Evolutionary conservation across 1,140 invertebrate species (phyloP), one percentile per base, ranked within the genome.

Genomic region (Samia ricini): DNA sequence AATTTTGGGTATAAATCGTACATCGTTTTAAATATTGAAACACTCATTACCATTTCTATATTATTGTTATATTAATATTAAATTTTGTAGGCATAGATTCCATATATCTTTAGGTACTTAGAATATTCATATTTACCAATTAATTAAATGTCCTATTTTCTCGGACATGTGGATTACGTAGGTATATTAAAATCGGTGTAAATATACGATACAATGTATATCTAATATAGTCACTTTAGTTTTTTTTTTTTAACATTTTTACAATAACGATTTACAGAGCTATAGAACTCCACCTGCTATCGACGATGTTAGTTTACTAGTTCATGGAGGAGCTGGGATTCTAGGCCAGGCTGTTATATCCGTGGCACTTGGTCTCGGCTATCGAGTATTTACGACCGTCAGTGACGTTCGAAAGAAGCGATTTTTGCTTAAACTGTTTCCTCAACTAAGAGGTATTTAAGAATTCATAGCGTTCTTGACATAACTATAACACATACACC

Each of bases 291-390:
- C 18, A 50, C n/a, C 0, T 19, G 18, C 8, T 50, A 50, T 50
- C 10, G 6, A 50, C 7, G n/a, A n/a, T 1, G 49, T 8, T 3
- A 63, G 10, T 29, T 20, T 62, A 5, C 81, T 96, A 1, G 93
- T 96, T 52, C 94, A 95, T 74, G 93, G 93, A 55, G 95, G 94
- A 15, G 92, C 92, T 68, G 94, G 94, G 20, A 93, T 93, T 58
- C 91, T 95, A 29, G 95, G 95, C 2, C 92, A 95, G 77, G 95
- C 95, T n/a, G 92, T 93, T n/a, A 95, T 95, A 66, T 86, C 91
- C 21, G 91, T 95, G n/a, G 94, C 94, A 0, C 79, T 93, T 12
- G 64, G 63, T 10, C 49, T 77, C 24, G 79, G 83, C 2, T 91
- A 89, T 33, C 64, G 66, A 50, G 81, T 93, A 7, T 92, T 83